Percentiles rank a stretch among this genome's conserved stretches.
Conservation (phyloP, 2,797 vertebrate species). For the Megalops cyprinoides region DNA sequence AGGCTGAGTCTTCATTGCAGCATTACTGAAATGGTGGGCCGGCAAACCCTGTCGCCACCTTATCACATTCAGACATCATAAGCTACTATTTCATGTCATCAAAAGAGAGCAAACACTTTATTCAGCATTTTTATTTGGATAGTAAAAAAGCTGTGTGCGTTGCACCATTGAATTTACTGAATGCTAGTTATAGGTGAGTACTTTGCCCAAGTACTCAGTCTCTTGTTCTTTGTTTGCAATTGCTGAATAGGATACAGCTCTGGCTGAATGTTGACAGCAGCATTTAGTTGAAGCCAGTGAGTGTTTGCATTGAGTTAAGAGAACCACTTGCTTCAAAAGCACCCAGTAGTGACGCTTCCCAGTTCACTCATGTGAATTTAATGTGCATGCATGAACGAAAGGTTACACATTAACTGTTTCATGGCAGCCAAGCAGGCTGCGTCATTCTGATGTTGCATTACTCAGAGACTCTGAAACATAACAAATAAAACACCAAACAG, state of each 20-base stretch:
- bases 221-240: conserved; percentile 24
- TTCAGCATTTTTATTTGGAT: background rate
- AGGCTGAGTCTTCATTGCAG: background rate
- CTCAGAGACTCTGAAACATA: background rate
- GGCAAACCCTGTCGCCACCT: conserved; percentile 6
- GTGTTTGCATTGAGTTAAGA: background rate
- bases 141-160: background rate
- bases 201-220: background rate
- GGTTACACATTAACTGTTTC: background rate
- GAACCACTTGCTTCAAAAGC: background rate
- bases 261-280: conserved; percentile 23
- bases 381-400: background rate
- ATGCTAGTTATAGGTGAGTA: background rate
- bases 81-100: conserved; percentile 17
- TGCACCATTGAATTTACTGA: background rate
- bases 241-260: conserved; percentile 19
- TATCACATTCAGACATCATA: background rate
- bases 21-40: background rate
- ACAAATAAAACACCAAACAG: background rate
- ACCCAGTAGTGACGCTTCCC: background rate
- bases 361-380: background rate
- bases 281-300: background rate
- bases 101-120: conserved; percentile 25
- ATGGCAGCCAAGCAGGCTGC: background rate
- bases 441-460: background rate